Evolutionary conservation across 2,888 invertebrate species (phyloP).

Genomic region (Tridacna gigas): DNA sequence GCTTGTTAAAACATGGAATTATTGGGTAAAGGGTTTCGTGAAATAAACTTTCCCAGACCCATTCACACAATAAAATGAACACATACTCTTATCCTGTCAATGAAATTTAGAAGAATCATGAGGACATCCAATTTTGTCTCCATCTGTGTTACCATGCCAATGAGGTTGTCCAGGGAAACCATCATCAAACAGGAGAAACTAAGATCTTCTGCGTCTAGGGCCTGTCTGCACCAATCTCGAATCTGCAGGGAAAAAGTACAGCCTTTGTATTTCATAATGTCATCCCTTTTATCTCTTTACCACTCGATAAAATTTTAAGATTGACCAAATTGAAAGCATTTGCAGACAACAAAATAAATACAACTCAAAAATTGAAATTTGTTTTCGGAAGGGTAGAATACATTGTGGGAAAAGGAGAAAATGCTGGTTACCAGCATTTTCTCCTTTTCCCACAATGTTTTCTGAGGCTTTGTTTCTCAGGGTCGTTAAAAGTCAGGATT

Average conservation of each 20-base stretch:
- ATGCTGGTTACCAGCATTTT: constrained; percentile 12
- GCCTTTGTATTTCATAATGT: background rate
- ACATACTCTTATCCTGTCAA: background rate
- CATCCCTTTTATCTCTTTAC: too few relatives aligned
- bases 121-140: constrained; percentile 27
- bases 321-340: background rate
- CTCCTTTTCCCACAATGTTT: constrained; percentile 11
- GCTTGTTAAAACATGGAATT: too few relatives aligned
- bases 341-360: background rate
- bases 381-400: background rate
- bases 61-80: too few relatives aligned
- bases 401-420: constrained; percentile 1
- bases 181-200: constrained; percentile 46
- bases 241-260: constrained; percentile 1
- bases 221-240: background rate
- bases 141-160: constrained; percentile 52
- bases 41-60: too few relatives aligned
- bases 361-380: background rate
- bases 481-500: too few relatives aligned
- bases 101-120: background rate
- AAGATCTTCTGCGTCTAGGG: background rate
- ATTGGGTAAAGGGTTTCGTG: too few relatives aligned
- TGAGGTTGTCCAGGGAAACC: constrained; percentile 49
- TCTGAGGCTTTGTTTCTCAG: too few relatives aligned
- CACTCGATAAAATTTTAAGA: too few relatives aligned